Evolutionary conservation across 2,888 invertebrate species (phyloP).

Genomic region (Cheilosia scutellata): DNA sequence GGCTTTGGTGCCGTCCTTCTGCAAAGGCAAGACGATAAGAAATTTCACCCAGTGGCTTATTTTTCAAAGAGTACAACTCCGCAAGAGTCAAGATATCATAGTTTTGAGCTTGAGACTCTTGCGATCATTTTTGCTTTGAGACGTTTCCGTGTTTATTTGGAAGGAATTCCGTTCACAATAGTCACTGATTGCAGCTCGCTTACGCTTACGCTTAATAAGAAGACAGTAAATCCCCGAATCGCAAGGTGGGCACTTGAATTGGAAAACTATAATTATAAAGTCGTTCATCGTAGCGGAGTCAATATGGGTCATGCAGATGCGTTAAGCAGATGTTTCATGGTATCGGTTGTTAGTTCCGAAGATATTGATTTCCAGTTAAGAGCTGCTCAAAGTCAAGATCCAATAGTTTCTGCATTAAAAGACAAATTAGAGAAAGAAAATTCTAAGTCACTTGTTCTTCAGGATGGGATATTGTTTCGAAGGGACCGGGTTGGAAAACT

Average conservation of each 20-base stretch:
- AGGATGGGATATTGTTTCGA: constrained; percentile 8
- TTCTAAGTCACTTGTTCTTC: neutral
- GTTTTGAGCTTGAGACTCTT: constrained; percentile 80
- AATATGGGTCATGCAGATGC: constrained; percentile 78
- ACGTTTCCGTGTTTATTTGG: constrained; percentile 74
- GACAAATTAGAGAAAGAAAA: constrained; percentile 1
- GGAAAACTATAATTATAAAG: constrained; percentile 78
- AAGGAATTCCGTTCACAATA: constrained; percentile 12
- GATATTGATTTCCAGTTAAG: constrained; percentile 26
- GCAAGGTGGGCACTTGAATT: constrained; percentile 79
- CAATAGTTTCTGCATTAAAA: neutral
- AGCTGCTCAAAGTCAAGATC: constrained; percentile 4
- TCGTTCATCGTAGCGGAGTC: constrained; percentile 80
- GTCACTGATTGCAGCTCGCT: constrained; percentile 79
- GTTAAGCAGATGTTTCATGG: constrained; percentile 3
- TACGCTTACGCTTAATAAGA: constrained; percentile 77
- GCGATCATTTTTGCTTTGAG: constrained; percentile 78
- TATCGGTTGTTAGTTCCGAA: constrained; percentile 3
- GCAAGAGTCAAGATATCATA: constrained; percentile 78
- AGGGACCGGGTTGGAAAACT: neutral
- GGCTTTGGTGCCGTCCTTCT: constrained; percentile 78
- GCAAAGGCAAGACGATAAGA: constrained; percentile 72
- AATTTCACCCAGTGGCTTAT: constrained; percentile 77
- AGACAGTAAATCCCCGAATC: constrained; percentile 78
- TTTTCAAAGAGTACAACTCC: constrained; percentile 77